Base-by-base conservation (phyloP, 37 sponge, comb jelly and placozoan genomes). In the Ianthella basta region DNA sequence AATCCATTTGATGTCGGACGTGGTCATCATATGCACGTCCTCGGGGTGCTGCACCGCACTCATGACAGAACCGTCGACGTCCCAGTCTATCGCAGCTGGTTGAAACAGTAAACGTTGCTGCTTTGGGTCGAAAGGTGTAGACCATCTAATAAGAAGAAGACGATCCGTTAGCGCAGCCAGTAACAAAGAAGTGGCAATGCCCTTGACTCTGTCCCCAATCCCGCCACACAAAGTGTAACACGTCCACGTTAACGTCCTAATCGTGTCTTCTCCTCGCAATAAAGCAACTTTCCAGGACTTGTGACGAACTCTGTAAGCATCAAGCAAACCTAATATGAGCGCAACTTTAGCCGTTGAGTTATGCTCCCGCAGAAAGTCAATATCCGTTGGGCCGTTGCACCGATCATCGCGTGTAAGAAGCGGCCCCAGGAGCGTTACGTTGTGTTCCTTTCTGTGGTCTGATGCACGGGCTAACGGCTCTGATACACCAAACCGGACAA, bases 201-300 rank as follows among this genome's bases (percentile, higher is more conserved):
- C 57, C 20, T 21, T 24, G 21, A 87, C 15, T 56, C 82, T 83
- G 55, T 87, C 88, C 53, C 88, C 88, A 53, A 82, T 60, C 0
- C 88, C 88, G 0, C 54, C 66, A 50, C 88, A 87, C 29, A 55
- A 32, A 15, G 56, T 23, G 55, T 75, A 32, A 64, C 88, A 87
- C 34, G 60, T 36, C 83, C 83, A 87, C 0, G 83, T 87, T 1
- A 87, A 55, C n/a, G 88, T 87, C 10, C 83, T 54, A 3, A 87
- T 65, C 10, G 6, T 44, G n/a, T n/a, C n/a, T n/a, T n/a, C n/a
- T n/a, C n/a, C n/a, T n/a, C n/a, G n/a, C n/a, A n/a, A n/a, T n/a
- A n/a, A n/a, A n/a, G n/a, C n/a, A n/a, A n/a, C n/a, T n/a, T n/a
- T n/a, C n/a, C n/a, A n/a, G n/a, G n/a, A n/a, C n/a, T n/a, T n/a